Percentiles rank a stretch among this genome's conserved stretches.
Conservation (phyloP, 1,140 invertebrate genomes). For the Carposina sasakii region DNA sequence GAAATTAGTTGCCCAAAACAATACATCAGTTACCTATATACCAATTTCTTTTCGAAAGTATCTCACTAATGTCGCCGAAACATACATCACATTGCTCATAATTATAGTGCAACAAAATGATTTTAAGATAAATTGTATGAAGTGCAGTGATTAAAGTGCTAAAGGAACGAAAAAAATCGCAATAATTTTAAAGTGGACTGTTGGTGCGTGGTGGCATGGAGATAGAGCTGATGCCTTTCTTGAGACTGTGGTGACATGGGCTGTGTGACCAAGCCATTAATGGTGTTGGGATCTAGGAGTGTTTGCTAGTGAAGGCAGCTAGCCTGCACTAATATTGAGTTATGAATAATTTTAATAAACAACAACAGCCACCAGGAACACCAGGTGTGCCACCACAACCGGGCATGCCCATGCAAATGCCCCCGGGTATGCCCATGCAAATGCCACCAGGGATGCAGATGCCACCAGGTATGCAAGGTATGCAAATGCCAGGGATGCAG, state of each 20-base stretch:
- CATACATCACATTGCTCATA: constrained; percentile 29
- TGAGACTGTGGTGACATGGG: constrained; percentile 62
- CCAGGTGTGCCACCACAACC: too few relatives aligned
- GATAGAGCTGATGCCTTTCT: constrained; percentile 35
- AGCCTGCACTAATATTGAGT: constrained; percentile 59
- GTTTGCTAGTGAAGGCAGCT: constrained; percentile 55
- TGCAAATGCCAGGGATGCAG: too few relatives aligned
- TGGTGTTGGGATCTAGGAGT: constrained; percentile 54
- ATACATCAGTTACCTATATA: constrained; percentile 18
- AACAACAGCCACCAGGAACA: constrained; percentile 67
- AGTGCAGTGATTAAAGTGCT: constrained; percentile 59
- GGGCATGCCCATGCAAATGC: too few relatives aligned
- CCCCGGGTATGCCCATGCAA: too few relatives aligned
- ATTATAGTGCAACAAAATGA: constrained; percentile 65
- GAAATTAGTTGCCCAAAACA: constrained; percentile 20
- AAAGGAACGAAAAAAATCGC: constrained; percentile 43
- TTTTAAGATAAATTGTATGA: constrained; percentile 65
- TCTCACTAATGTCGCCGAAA: constrained; percentile 49
- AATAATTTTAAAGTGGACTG: constrained; percentile 43
- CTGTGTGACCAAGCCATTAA: constrained; percentile 48
- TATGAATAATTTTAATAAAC: constrained; percentile 71
- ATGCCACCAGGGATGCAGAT: too few relatives aligned
- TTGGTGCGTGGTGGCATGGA: constrained; percentile 54
- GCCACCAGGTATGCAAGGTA: too few relatives aligned
- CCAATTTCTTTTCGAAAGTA: too few relatives aligned